Evolutionary conservation across 2,888 invertebrate genomes (phyloP).

Genomic region (Coelinius sp.): DNA sequence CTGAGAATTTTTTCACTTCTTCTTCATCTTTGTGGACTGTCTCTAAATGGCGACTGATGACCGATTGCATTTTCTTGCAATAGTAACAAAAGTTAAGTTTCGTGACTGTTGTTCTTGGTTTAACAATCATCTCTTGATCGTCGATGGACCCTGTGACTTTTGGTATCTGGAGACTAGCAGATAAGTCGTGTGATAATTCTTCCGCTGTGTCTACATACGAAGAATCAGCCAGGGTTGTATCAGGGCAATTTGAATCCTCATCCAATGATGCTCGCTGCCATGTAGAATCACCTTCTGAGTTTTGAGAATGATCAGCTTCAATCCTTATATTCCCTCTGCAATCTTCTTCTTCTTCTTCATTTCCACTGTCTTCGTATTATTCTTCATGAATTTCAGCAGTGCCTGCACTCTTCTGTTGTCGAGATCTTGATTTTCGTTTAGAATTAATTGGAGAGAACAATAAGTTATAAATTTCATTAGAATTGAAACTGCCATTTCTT

Average conservation of each 20-base stretch:
- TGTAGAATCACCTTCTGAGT: too few species aligned
- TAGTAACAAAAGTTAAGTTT: not conserved
- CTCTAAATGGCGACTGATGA: constrained; percentile 7
- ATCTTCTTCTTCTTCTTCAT: too few species aligned
- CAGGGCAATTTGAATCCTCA: too few species aligned
- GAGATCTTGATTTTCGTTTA: too few species aligned
- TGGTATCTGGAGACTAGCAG: not conserved
- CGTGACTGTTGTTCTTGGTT: not conserved
- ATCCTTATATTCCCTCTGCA: too few species aligned
- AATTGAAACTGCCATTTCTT: not conserved
- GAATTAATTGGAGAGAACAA: too few species aligned
- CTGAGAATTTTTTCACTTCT: not conserved
- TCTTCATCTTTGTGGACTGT: not conserved
- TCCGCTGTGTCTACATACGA: not conserved
- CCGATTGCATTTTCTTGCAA: not conserved
- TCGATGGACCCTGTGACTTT: not conserved
- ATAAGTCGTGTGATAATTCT: not conserved
- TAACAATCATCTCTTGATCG: not conserved
- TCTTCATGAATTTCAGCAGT: too few species aligned
- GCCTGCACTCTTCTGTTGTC: too few species aligned
- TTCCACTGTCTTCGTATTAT: too few species aligned
- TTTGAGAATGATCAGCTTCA: too few species aligned
- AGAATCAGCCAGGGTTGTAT: not conserved
- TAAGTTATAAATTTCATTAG: not conserved
- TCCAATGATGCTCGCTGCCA: too few species aligned